These are phyloP conservation scores for Papilio elwesi DNA, from an alignment of 2,888 invertebrate genomes.

Conservation along the genomic window DNA sequence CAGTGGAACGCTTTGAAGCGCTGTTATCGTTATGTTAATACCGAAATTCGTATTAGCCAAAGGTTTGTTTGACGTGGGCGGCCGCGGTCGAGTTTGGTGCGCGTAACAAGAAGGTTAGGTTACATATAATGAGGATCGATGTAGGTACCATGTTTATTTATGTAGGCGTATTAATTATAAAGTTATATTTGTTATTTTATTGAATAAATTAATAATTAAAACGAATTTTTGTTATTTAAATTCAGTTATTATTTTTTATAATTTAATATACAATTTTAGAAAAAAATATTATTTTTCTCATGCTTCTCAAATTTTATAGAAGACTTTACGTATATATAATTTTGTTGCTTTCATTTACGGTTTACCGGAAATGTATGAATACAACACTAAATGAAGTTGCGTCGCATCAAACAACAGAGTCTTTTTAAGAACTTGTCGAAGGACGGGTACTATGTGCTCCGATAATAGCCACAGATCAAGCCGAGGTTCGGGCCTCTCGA, in stretches of 20 bases:
- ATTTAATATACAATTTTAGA: not conserved
- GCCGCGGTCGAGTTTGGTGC: conserved; percentile 7
- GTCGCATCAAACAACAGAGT: too few relatives aligned
- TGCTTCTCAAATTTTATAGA: not conserved
- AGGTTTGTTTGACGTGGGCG: conserved; percentile 37
- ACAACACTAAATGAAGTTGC: too few relatives aligned
- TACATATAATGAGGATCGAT: not conserved
- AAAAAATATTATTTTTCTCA: too few relatives aligned
- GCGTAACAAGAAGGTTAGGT: conserved; percentile 23
- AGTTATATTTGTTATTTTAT: not conserved
- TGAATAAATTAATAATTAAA: not conserved
- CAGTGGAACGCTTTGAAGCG: conserved; percentile 35
- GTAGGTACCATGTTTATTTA: conserved; percentile 18
- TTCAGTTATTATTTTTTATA: not conserved
- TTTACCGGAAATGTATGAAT: too few relatives aligned
- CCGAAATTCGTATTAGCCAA: conserved; percentile 36
- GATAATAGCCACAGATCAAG: too few relatives aligned
- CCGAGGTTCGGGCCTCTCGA: too few relatives aligned
- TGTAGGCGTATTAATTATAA: conserved; percentile 10
- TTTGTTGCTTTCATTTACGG: too few relatives aligned
- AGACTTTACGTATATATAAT: too few relatives aligned
- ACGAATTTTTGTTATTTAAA: not conserved
- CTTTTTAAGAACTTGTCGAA: too few relatives aligned
- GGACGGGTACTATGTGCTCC: too few relatives aligned
- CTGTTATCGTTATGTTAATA: conserved; percentile 36